These are phyloP conservation scores for Cirrhinus mrigala DNA, from an alignment of 2,797 vertebrate species.

Conservation along the genomic window DNA sequence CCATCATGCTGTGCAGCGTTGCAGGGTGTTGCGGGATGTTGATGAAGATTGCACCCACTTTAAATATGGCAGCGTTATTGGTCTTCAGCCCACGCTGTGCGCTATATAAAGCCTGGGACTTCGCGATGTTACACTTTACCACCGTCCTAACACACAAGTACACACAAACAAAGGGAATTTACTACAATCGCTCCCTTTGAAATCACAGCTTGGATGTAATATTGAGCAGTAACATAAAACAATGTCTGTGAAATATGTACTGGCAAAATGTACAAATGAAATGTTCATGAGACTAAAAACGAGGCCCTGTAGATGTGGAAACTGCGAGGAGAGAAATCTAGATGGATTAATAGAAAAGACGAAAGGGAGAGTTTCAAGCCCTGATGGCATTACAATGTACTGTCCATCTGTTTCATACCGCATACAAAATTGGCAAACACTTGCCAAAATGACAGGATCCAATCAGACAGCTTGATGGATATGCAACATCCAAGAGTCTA, in stretches of 20 bases:
- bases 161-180: constrained; percentile 16
- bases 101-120: constrained; percentile 97
- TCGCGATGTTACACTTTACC: constrained; percentile 98
- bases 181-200: background rate
- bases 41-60: constrained; percentile 96
- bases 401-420: background rate
- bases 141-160: constrained; percentile 84
- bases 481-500: background rate
- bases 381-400: background rate
- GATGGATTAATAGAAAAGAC: background rate
- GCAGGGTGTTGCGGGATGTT: constrained; percentile 99
- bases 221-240: background rate
- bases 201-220: background rate
- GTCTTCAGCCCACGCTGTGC: constrained; percentile 94
- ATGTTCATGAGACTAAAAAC: constrained; percentile 11
- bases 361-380: background rate
- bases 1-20: constrained; percentile 99
- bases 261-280: constrained; percentile 18
- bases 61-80: constrained; percentile 95
- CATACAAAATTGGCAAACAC: background rate
- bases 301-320: background rate
- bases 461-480: background rate
- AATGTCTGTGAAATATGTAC: background rate
- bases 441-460: background rate
- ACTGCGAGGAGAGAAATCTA: constrained; percentile 8